Conservation (phyloP, 1,140 invertebrate species). For the Idris sp. region DNA sequence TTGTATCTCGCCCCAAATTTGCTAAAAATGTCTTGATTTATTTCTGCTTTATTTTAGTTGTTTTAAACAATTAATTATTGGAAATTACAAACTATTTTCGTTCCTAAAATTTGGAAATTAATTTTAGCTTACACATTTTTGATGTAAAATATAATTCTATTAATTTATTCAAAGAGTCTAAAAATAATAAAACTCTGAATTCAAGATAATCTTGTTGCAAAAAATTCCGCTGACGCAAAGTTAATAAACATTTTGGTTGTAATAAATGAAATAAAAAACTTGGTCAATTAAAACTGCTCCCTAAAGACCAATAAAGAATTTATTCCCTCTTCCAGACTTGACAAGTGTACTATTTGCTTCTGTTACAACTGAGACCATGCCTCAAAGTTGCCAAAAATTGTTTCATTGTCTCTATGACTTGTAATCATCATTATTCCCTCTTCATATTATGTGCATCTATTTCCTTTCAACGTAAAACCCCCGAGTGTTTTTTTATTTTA, state of each 20-base stretch:
- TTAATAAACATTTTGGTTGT: background rate
- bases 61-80: constrained; percentile 29
- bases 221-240: no score
- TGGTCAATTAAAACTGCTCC: constrained; percentile 33
- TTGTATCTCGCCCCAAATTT: constrained; percentile 47
- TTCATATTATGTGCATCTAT: constrained; percentile 28
- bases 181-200: no score
- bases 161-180: no score
- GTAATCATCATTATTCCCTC: constrained; percentile 33
- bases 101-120: background rate
- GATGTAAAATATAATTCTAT: no score
- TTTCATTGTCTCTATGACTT: constrained; percentile 52
- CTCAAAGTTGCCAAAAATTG: constrained; percentile 57
- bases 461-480: constrained; percentile 29
- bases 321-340: constrained; percentile 31
- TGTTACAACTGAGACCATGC: constrained; percentile 42
- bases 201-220: no score
- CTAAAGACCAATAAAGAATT: constrained; percentile 32
- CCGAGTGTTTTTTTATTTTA: constrained; percentile 12
- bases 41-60: constrained; percentile 17
- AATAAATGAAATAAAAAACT: background rate
- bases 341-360: constrained; percentile 46
- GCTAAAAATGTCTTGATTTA: constrained; percentile 38
- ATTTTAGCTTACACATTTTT: no score
- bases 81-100: constrained; percentile 26